A percentile compares a stretch with the other conserved stretches of the same genome.
These are phyloP conservation scores for Rhinoraja longicauda DNA, from an alignment of 2,797 vertebrate genomes.

Conservation along the genomic window DNA sequence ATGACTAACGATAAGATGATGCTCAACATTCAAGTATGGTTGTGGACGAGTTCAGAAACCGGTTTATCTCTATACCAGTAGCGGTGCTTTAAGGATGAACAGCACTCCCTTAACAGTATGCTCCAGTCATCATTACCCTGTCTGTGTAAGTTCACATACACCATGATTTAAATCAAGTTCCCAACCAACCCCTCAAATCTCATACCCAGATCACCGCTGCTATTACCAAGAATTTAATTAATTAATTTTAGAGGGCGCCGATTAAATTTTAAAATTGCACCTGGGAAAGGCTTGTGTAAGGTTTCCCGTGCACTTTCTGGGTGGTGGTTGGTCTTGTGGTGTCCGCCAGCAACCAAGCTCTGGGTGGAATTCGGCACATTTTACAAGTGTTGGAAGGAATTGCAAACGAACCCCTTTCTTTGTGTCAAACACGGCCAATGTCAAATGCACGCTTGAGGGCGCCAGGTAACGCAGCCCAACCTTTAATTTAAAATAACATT, in stretches of 20 bases:
- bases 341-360: not conserved
- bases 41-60: not conserved
- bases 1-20: not conserved
- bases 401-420: not conserved
- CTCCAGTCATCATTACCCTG: not conserved
- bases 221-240: too few species aligned
- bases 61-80: not conserved
- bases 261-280: not conserved
- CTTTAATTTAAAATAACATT: not conserved
- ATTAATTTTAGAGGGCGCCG: not conserved
- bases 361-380: not conserved
- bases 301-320: too few species aligned
- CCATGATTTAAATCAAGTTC: not conserved
- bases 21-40: not conserved
- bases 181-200: not conserved
- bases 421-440: not conserved
- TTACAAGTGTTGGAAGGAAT: too few species aligned
- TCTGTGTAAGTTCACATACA: not conserved
- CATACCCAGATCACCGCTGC: not conserved
- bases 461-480: not conserved
- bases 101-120: not conserved
- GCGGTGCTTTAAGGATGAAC: not conserved
- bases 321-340: not conserved
- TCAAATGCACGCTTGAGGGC: not conserved
- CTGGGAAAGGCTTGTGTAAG: too few species aligned